These are phyloP conservation scores for Proteles cristata DNA, from an alignment of 2,113 vertebrate genomes.

Conservation along the genomic window DNA sequence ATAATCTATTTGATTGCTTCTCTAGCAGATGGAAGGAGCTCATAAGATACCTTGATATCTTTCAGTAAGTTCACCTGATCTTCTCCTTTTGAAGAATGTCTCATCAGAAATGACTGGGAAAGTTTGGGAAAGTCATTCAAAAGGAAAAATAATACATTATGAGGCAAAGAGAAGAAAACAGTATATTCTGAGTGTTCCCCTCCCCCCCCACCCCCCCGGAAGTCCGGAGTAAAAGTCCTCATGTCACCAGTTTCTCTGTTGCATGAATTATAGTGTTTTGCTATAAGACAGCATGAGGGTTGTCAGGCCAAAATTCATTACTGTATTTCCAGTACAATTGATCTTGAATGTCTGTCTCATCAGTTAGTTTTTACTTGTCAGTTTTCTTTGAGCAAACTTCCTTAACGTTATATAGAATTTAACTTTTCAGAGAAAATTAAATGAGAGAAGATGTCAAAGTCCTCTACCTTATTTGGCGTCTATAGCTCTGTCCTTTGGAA, in stretches of 20 bases:
- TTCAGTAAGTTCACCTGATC: conserved; percentile 39
- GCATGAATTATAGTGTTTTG: conserved; percentile 79
- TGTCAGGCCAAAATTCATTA: conserved; percentile 65
- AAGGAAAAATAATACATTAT: neutral
- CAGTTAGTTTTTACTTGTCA: conserved; percentile 33
- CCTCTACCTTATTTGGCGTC: neutral
- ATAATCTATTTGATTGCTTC: conserved; percentile 50
- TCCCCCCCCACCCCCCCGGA: neutral
- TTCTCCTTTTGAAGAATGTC: conserved; percentile 64
- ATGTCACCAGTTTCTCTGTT: conserved; percentile 75
- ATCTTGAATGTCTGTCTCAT: conserved; percentile 60
- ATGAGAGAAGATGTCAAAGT: neutral
- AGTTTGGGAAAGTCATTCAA: conserved; percentile 60
- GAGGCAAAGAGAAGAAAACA: conserved; percentile 63
- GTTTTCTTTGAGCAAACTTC: conserved; percentile 68
- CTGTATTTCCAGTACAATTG: conserved; percentile 56
- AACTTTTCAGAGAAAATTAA: conserved; percentile 54
- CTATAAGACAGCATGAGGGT: conserved; percentile 76
- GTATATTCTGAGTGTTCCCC: neutral
- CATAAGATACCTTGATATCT: conserved; percentile 55
- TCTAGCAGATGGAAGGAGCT: conserved; percentile 52
- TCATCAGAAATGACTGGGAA: conserved; percentile 29
- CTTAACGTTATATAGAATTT: neutral
- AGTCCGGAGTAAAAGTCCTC: conserved; percentile 58
- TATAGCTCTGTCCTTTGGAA: neutral